phyloP scores from a whole-genome alignment of 2,113 vertebrate genomes.

The Maccullochella peelii region DNA sequence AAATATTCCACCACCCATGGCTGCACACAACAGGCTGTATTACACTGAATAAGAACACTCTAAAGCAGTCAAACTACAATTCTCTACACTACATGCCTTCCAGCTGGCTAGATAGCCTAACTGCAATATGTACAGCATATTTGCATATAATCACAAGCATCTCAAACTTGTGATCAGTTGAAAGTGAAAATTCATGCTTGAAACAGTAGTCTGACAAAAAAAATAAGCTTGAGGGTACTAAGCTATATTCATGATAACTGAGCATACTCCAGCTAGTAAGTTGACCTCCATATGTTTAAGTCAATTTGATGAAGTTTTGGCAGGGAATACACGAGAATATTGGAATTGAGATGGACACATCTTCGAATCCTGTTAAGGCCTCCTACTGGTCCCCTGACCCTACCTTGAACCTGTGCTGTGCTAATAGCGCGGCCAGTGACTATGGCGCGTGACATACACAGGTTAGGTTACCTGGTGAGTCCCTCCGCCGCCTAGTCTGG shows the following conservation, averaged over 20 bases:
- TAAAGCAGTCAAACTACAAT: background rate
- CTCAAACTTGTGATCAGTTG: background rate
- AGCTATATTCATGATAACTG: too few species aligned
- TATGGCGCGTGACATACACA: background rate
- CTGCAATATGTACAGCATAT: background rate
- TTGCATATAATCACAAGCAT: background rate
- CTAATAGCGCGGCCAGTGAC: background rate
- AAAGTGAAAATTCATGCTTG: background rate
- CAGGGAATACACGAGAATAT: background rate
- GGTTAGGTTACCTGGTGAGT: slow-evolving; percentile 38
- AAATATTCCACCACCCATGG: background rate
- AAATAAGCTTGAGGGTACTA: too few species aligned
- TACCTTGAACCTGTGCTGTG: slow-evolving; percentile 13
- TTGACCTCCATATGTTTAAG: background rate
- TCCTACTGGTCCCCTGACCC: slow-evolving; percentile 25
- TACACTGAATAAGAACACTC: background rate
- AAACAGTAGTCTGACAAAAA: too few species aligned
- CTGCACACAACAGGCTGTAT: background rate
- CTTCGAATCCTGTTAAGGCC: background rate
- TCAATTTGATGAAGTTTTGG: background rate
- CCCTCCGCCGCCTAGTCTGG: background rate
- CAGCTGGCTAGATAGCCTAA: background rate
- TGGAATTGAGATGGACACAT: background rate
- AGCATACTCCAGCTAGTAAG: background rate
- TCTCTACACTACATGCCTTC: background rate